Base-by-base conservation (phyloP, 2,113 vertebrate species). In the Sardina pilchardus region DNA sequence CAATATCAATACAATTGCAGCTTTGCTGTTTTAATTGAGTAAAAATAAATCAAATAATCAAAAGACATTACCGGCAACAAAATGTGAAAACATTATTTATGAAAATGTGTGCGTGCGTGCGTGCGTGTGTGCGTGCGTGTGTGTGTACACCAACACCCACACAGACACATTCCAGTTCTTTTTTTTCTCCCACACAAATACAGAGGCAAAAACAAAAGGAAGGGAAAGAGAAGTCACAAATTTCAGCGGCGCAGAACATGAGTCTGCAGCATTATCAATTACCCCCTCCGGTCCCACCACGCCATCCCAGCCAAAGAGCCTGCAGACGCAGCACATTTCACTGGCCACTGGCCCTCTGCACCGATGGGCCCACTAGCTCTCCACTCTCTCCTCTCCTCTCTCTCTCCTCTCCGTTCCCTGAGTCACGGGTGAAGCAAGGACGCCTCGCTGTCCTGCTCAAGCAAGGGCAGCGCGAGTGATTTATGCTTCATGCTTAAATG, bases 321-420 rank as follows among this genome's bases (percentile, higher is more conserved):
- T 93, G 93, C 92, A 88, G 87, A 91, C 91, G 48, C 92, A 92
- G 93, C 93, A 93, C 90, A 90, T 92, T 93, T 92, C 43, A 85
- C 87, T 87, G 81, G 89, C 85, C 56, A 36, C 7, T 50, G 88
- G 87, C 71, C 71, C 71, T 78, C 30, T 78, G 10, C 30, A 78
- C 14, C 14, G 14, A 78, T 36, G 14, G 9, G 26, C 71, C 71
- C 14, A 17, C 30, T 34, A n/a, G 1, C 63, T 71, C 63, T 71
- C 63, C 63, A 16, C 63, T 71, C 26, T 12, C 63, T 71, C 63
- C 63, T 71, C 63, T 71, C 63, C 63, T 14, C 63, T 14, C 26
- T n/a, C 63, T 30, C 63, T 34, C n/a, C 63, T 30, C 63, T 71
- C 63, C 26, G 3, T 34, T 71, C 26, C 63, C 63, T 71, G 63